phyloP scores from a whole-genome alignment of 2,797 vertebrate genomes.

The Myioborus miniatus region DNA sequence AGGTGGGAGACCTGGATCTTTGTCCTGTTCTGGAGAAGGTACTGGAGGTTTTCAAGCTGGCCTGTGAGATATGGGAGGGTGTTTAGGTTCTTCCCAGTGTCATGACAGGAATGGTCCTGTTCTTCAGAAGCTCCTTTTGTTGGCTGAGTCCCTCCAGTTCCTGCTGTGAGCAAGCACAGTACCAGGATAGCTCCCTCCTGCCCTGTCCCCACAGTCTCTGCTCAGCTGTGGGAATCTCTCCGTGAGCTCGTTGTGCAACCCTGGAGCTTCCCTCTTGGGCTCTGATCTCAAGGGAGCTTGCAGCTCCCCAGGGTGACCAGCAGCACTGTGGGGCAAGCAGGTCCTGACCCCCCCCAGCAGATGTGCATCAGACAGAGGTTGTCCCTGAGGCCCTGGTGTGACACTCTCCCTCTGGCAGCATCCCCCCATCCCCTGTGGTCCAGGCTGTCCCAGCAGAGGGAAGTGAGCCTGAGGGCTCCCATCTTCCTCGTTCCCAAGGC shows the following conservation, averaged over 20 bases:
- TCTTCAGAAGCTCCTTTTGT: not conserved
- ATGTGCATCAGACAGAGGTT: not conserved
- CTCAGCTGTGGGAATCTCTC: slow-evolving; percentile 73
- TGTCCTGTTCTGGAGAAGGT: not conserved
- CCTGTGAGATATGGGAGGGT: not conserved
- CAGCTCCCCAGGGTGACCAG: slow-evolving; percentile 59
- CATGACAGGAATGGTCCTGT: not conserved
- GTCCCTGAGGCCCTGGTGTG: not conserved
- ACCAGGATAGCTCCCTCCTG: not conserved
- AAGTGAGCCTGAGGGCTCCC: slow-evolving; percentile 47
- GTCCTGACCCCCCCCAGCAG: not conserved
- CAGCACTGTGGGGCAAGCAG: slow-evolving; percentile 47
- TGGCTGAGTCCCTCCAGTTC: not conserved
- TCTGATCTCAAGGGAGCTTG: slow-evolving; percentile 58
- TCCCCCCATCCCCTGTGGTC: slow-evolving; percentile 4
- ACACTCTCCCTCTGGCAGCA: not conserved
- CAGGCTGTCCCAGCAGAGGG: slow-evolving; percentile 48
- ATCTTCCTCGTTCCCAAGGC: slow-evolving; percentile 68
- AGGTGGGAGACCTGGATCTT: not conserved
- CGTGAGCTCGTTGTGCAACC: slow-evolving; percentile 65
- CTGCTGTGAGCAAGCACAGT: not conserved
- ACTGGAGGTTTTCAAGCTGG: not conserved
- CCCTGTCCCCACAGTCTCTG: not conserved
- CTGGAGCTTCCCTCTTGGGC: slow-evolving; percentile 74
- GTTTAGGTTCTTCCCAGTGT: not conserved